Percentiles rank a stretch among this genome's conserved stretches.
phyloP scores from a whole-genome alignment of 2,113 vertebrate species.

The Oncorhynchus tshawytscha region DNA sequence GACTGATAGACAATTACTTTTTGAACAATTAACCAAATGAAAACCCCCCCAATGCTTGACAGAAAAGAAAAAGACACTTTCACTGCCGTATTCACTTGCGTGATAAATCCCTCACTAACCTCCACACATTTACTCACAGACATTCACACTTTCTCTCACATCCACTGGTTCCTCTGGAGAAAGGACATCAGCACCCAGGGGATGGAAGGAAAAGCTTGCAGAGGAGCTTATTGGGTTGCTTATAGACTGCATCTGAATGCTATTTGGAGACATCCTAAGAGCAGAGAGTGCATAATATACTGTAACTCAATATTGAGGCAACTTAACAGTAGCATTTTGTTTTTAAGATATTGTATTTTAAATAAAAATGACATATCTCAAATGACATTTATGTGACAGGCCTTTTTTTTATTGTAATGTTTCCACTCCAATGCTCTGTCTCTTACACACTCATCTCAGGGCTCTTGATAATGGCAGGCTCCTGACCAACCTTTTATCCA shows the following conservation, averaged over 20 bases:
- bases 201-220: slow-evolving; percentile 82
- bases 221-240: slow-evolving; percentile 61
- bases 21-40: neutral
- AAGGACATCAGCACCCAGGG: slow-evolving; percentile 61
- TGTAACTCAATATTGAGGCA: neutral
- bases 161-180: slow-evolving; percentile 78
- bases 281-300: neutral
- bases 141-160: slow-evolving; percentile 73
- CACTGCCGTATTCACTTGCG: neutral
- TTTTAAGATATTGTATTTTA: neutral
- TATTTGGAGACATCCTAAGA: slow-evolving; percentile 57
- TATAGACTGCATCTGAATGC: slow-evolving; percentile 52
- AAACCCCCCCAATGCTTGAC: neutral
- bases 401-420: neutral
- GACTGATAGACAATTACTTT: neutral
- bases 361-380: neutral
- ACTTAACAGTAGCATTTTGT: neutral
- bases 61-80: neutral
- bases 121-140: neutral
- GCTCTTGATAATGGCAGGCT: slow-evolving; percentile 73
- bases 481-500: slow-evolving; percentile 69
- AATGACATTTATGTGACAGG: neutral
- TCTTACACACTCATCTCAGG: slow-evolving; percentile 79
- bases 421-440: neutral
- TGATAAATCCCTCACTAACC: neutral